Conservation (phyloP, 2,797 vertebrate genomes). For the Taeniopygia guttata region DNA sequence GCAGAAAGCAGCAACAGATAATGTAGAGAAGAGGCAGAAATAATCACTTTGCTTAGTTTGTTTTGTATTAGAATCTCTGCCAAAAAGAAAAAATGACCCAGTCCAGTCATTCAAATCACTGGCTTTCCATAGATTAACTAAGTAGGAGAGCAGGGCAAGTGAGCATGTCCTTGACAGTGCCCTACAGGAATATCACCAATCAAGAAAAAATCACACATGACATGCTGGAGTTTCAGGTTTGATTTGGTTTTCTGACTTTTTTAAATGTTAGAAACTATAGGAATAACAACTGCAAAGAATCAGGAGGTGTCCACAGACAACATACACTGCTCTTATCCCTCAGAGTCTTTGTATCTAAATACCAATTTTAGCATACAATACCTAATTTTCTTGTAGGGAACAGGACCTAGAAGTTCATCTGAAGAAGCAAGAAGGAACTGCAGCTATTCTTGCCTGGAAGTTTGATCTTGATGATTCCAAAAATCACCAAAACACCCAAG, state of each 20-base stretch:
- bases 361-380: background rate
- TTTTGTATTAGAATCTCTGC: background rate
- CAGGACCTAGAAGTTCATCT: background rate
- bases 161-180: background rate
- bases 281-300: background rate
- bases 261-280: background rate
- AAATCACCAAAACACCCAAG: background rate
- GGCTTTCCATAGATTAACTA: background rate
- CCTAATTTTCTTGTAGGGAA: background rate
- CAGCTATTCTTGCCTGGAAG: background rate
- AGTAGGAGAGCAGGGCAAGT: accelerated
- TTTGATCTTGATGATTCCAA: background rate
- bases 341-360: background rate
- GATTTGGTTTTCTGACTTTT: background rate
- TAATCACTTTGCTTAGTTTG: background rate
- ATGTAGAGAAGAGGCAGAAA: background rate
- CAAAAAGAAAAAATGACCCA: background rate
- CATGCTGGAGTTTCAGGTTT: accelerated
- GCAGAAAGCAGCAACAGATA: background rate
- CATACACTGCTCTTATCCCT: background rate
- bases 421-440: background rate
- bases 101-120: background rate
- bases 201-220: background rate
- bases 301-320: background rate
- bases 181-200: background rate